A percentile compares a stretch with the other conserved stretches of the same genome.
These are phyloP conservation scores for Drosophila watanabei DNA, from an alignment of 1,140 invertebrate genomes.

Conservation along the genomic window DNA sequence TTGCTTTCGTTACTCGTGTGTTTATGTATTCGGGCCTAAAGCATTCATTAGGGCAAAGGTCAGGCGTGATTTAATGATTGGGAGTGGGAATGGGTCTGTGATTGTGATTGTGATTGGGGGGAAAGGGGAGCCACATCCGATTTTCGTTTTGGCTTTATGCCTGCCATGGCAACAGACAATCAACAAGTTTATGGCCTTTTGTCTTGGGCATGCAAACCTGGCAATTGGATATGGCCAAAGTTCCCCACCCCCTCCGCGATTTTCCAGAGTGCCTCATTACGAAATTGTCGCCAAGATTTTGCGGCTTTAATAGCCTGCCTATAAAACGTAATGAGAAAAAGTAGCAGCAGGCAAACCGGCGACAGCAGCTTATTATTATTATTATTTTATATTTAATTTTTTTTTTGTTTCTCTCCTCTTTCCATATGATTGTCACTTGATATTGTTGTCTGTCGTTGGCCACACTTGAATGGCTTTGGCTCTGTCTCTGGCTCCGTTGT, in stretches of 20 bases:
- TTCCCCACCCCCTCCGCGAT: background rate
- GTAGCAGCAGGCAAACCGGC: constrained; percentile 19
- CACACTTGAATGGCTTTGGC: constrained; percentile 57
- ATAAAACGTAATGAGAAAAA: constrained; percentile 65
- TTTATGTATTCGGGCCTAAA: constrained; percentile 24
- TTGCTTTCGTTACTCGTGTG: constrained; percentile 12
- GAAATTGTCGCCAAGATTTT: constrained; percentile 62
- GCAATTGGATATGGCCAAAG: constrained; percentile 36
- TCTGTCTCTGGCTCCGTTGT: constrained; percentile 35
- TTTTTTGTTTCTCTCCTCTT: constrained; percentile 12
- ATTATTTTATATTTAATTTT: constrained; percentile 20
- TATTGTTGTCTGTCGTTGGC: constrained; percentile 44
- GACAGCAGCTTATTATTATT: constrained; percentile 43
- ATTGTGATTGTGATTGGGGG: background rate
- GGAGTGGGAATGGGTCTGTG: background rate
- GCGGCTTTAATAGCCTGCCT: constrained; percentile 55
- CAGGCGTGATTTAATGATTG: constrained; percentile 27
- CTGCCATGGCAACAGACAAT: constrained; percentile 43
- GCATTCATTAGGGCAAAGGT: constrained; percentile 47
- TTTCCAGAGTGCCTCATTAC: constrained; percentile 51
- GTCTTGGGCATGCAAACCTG: constrained; percentile 45
- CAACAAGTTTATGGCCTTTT: constrained; percentile 54
- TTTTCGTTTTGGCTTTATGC: constrained; percentile 23
- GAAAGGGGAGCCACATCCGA: constrained; percentile 1
- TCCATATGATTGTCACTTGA: constrained; percentile 61